Evolutionary conservation across 2,888 invertebrate species (phyloP).

Genomic region (Kuschelorhynchus macadamiae): DNA sequence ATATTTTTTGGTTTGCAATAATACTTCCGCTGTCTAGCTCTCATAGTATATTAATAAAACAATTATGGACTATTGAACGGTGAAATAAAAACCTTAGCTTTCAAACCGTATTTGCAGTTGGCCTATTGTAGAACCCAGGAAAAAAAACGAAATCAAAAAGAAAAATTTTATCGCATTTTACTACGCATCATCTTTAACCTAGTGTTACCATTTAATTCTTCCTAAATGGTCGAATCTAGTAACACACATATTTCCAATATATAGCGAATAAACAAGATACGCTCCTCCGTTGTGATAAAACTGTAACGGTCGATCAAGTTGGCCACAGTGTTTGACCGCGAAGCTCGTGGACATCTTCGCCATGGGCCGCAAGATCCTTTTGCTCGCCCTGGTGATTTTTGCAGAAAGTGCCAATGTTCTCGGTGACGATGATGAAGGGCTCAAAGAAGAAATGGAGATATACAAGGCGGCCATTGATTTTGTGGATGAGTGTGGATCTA

Average conservation of each 20-base stretch:
- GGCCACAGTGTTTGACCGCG: conserved; percentile 36
- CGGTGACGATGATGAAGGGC: conserved; percentile 62
- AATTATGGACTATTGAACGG: no score
- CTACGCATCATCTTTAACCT: conserved; percentile 33
- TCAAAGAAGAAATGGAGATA: conserved; percentile 71
- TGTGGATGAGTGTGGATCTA: conserved; percentile 79
- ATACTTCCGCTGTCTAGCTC: no score
- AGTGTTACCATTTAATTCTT: conserved; percentile 42
- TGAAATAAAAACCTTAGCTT: no score
- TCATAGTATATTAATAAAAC: no score
- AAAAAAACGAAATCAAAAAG: no score
- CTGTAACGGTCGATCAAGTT: conserved; percentile 28
- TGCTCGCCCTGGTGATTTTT: conserved; percentile 34
- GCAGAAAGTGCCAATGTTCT: conserved; percentile 13
- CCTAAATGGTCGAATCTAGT: conserved; percentile 41
- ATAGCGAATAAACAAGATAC: conserved; percentile 19
- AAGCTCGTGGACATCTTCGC: conserved; percentile 32
- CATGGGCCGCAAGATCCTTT: conserved; percentile 38
- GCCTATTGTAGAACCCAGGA: no score
- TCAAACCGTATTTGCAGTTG: no score
- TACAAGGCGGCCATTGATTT: conserved; percentile 78
- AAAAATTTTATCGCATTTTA: no score
- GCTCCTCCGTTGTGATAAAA: conserved; percentile 42
- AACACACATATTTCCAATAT: conserved; percentile 48
- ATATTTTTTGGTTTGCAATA: no score